phyloP scores from a whole-genome alignment of 2,888 invertebrate species.

The Argyra leucocephala region DNA sequence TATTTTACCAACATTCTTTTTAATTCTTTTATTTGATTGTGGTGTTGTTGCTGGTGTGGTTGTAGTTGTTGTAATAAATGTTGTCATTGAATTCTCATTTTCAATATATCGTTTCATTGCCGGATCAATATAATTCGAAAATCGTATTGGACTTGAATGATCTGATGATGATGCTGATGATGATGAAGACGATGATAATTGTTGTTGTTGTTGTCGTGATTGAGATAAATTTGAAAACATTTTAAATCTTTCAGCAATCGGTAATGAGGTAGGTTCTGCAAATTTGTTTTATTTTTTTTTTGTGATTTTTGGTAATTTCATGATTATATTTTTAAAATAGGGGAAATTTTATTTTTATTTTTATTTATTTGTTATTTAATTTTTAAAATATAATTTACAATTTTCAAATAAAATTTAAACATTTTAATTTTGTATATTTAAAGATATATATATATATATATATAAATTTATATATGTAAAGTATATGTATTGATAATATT shows the following conservation, averaged over 20 bases:
- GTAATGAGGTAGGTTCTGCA: constrained; percentile 40
- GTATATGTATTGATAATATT: too few species aligned
- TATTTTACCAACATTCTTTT: constrained; percentile 37
- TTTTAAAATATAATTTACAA: not conserved
- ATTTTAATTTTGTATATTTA: not conserved
- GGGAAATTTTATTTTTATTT: constrained; percentile 8
- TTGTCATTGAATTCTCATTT: constrained; percentile 11
- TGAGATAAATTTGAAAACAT: constrained; percentile 39
- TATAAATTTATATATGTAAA: not conserved
- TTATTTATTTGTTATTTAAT: not conserved
- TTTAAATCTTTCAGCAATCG: constrained; percentile 38
- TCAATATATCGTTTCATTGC: constrained; percentile 14
- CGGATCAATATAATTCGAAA: constrained; percentile 19
- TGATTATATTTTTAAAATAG: not conserved
- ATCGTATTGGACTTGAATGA: constrained; percentile 14
- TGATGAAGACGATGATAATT: constrained; percentile 26
- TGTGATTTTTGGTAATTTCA: not conserved
- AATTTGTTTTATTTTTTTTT: constrained; percentile 11
- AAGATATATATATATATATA: not conserved
- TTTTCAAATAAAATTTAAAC: not conserved
- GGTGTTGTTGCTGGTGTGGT: constrained; percentile 24
- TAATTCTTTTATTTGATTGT: constrained; percentile 29
- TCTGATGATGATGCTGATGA: constrained; percentile 16
- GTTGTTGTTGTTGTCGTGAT: constrained; percentile 6
- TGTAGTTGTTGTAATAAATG: constrained; percentile 20